Evolutionary conservation across 1,140 invertebrate genomes (phyloP).

Genomic region (Rhyzopertha dominica): DNA sequence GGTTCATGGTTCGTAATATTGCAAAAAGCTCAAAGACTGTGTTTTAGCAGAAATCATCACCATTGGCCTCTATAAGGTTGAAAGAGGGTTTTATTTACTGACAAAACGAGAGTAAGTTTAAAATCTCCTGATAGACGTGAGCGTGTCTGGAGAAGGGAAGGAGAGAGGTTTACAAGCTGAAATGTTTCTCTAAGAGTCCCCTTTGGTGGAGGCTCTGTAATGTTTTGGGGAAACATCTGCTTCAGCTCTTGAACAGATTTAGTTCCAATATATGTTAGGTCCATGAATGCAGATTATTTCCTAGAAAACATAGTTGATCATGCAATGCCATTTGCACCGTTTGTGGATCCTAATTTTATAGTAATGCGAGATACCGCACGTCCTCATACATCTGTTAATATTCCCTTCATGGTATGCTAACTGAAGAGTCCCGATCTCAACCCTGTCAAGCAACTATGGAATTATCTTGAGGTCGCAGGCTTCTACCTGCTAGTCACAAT

Average conservation of each 20-base stretch:
- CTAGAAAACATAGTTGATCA: conserved; percentile 8
- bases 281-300: conserved; percentile 12
- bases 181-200: conserved; percentile 5
- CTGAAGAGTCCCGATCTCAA: too few species aligned
- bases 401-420: conserved; percentile 1
- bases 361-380: neutral
- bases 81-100: conserved; percentile 7
- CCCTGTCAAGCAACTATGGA: too few species aligned
- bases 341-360: neutral
- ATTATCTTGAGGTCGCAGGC: too few species aligned
- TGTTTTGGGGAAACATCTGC: conserved; percentile 7
- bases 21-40: too few species aligned
- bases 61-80: conserved; percentile 4
- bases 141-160: conserved; percentile 7
- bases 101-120: conserved; percentile 6
- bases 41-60: too few species aligned
- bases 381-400: conserved; percentile 2
- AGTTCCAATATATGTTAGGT: conserved; percentile 8
- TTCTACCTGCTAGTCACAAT: too few species aligned
- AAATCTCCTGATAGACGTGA: conserved; percentile 10
- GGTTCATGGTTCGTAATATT: too few species aligned
- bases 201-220: conserved; percentile 13
- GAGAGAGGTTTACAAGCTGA: conserved; percentile 7
- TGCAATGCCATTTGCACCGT: too few species aligned
- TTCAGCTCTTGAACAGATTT: conserved; percentile 9